phyloP scores from a whole-genome alignment of 2,797 vertebrate species.

The Tenualosa ilisha region DNA sequence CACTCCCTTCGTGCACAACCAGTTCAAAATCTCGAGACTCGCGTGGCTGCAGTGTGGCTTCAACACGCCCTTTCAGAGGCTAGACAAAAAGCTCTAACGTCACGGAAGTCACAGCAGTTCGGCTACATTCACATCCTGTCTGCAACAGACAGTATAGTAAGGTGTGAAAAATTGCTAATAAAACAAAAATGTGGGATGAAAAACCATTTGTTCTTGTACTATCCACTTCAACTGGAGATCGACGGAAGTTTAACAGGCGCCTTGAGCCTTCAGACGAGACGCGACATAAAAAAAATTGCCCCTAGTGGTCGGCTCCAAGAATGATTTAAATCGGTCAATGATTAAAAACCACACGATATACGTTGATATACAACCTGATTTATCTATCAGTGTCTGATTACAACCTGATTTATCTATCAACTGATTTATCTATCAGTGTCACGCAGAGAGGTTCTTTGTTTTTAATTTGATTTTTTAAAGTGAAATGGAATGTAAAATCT shows the following conservation, averaged over 20 bases:
- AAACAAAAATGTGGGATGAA: not conserved
- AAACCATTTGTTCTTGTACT: not conserved
- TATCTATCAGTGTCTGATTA: no score
- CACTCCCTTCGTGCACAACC: slow-evolving; percentile 17
- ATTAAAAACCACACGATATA: not conserved
- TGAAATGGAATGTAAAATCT: not conserved
- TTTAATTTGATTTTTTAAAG: no score
- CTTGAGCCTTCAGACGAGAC: not conserved
- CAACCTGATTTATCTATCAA: no score
- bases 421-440: not conserved
- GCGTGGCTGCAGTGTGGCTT: slow-evolving; percentile 13
- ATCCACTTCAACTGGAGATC: not conserved
- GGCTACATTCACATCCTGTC: not conserved
- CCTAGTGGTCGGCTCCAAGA: slow-evolving; percentile 5
- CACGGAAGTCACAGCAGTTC: not conserved
- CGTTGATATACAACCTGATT: no score
- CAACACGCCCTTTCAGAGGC: slow-evolving; percentile 18
- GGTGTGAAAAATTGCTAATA: not conserved
- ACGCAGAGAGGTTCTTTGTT: no score
- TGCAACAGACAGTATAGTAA: not conserved
- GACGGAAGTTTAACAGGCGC: not conserved
- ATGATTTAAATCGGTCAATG: not conserved
- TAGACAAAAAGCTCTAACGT: slow-evolving; percentile 19
- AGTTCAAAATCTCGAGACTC: slow-evolving; percentile 24
- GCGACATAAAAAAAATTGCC: not conserved